phyloP scores from a whole-genome alignment of 2,797 vertebrate species.

The Chloroceryle amazona region DNA sequence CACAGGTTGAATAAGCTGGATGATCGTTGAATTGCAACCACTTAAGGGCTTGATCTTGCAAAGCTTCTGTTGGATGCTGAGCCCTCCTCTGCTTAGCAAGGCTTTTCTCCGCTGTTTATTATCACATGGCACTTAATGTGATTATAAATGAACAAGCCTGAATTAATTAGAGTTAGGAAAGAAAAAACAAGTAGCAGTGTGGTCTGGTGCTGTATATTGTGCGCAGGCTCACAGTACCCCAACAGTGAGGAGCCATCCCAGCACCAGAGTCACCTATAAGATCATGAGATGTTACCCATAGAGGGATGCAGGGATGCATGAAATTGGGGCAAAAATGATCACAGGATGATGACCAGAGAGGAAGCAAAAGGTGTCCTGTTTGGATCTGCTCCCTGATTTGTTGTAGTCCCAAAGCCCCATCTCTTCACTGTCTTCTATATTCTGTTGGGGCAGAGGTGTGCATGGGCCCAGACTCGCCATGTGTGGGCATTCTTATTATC shows the following conservation, averaged over 20 bases:
- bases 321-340: background rate
- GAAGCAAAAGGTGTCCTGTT: background rate
- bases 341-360: background rate
- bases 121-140: accelerated
- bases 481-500: background rate
- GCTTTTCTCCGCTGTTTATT: background rate
- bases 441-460: background rate
- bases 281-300: background rate
- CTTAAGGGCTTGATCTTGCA: background rate
- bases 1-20: background rate
- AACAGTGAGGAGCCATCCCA: background rate
- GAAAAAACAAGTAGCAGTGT: background rate
- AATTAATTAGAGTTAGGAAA: background rate
- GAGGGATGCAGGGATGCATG: accelerated
- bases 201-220: background rate
- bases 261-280: background rate
- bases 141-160: accelerated
- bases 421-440: background rate
- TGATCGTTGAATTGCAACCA: background rate
- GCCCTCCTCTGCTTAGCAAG: background rate
- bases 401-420: background rate
- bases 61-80: background rate
- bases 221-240: background rate
- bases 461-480: accelerated
- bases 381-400: background rate